phyloP scores from a whole-genome alignment of 2,113 vertebrate genomes.

The Charadrius vociferus region DNA sequence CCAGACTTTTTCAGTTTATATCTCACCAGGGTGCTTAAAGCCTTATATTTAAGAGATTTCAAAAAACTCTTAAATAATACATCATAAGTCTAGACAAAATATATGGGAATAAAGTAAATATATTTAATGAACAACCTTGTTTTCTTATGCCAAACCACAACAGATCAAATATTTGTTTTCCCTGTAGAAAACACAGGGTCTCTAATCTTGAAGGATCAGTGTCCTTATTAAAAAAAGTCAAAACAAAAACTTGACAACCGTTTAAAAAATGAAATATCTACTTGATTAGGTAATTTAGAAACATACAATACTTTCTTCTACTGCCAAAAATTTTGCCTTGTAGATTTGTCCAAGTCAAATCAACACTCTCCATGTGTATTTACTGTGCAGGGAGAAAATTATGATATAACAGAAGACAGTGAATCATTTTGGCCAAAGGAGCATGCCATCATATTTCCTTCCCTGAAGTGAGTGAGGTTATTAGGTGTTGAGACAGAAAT shows the following conservation, averaged over 20 bases:
- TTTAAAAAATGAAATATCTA: constrained; percentile 71
- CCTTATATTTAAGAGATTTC: constrained; percentile 48
- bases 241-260: constrained; percentile 58
- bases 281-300: constrained; percentile 73
- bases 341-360: constrained; percentile 72
- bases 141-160: constrained; percentile 60
- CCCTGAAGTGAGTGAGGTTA: constrained; percentile 24
- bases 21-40: constrained; percentile 46
- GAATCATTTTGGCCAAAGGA: constrained; percentile 58
- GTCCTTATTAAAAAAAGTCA: constrained; percentile 52
- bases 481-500: constrained; percentile 49
- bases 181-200: constrained; percentile 44
- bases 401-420: constrained; percentile 52
- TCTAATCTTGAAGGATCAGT: constrained; percentile 63
- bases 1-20: constrained; percentile 56
- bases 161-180: constrained; percentile 65
- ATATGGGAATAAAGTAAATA: constrained; percentile 68
- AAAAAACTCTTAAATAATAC: constrained; percentile 53
- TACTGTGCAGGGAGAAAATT: constrained; percentile 54
- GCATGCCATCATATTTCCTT: constrained; percentile 47
- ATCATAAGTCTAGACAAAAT: constrained; percentile 64
- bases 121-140: constrained; percentile 58
- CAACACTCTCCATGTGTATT: constrained; percentile 63
- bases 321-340: constrained; percentile 66
- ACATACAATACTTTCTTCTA: constrained; percentile 65